phyloP scores from a whole-genome alignment of 2,113 vertebrate species.

The Probosciger aterrimus region DNA sequence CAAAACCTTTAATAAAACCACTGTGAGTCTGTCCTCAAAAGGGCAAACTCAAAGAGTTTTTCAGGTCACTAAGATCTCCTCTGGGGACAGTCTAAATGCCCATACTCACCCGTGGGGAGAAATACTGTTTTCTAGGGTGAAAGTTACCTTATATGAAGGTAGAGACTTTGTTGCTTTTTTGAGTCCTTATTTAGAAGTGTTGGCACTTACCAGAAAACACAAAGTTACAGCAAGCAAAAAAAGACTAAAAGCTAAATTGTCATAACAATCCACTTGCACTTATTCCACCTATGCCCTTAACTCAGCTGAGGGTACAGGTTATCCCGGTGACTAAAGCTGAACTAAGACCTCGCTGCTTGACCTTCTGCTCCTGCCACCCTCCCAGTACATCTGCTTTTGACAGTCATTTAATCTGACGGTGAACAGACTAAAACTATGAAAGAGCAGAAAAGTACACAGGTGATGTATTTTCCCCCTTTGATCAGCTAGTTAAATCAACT shows the following conservation, averaged over 20 bases:
- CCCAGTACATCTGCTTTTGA: background rate
- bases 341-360: background rate
- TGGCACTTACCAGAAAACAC: background rate
- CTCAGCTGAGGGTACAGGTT: rapidly evolving
- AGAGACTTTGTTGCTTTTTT: background rate
- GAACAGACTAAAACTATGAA: background rate
- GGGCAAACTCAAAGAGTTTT: background rate
- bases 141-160: background rate
- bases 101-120: rapidly evolving
- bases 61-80: background rate
- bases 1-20: background rate
- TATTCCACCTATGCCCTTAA: background rate
- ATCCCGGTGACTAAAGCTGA: background rate
- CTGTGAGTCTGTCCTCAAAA: background rate
- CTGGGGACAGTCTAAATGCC: background rate
- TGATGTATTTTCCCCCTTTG: rapidly evolving
- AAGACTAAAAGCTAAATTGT: background rate
- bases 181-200: background rate
- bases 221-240: background rate
- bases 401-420: rapidly evolving
- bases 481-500: background rate
- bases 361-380: background rate
- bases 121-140: background rate
- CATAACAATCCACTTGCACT: background rate
- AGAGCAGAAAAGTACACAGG: background rate